Evolutionary conservation across 2,797 vertebrate genomes (phyloP), one percentile per base, ranked within the genome.

Genomic region (Bovichtus variegatus): DNA sequence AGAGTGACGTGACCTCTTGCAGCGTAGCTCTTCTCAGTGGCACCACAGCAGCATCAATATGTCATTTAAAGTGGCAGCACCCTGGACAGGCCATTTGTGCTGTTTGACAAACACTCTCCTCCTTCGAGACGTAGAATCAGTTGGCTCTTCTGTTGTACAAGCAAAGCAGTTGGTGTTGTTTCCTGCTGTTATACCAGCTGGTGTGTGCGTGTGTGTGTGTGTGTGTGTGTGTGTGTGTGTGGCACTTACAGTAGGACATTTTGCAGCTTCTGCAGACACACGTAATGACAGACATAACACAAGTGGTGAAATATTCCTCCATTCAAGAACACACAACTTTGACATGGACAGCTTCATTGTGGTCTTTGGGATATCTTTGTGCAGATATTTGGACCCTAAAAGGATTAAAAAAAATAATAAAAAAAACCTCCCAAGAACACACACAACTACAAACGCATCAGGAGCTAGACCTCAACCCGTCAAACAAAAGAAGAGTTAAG

Each of bases 101-200:
- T 38, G 34, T 40, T 44, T 53, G n/a, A 60, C 74, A 55, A 38
- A 80, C 46, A 18, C 64, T 47, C 16, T 27, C 19, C 72, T 60
- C 34, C 46, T 70, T 4, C 40, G 70, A 34, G 64, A 4, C 2
- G 31, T 70, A n/a, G 64, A 74, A 67, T 73, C 62, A 27, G 38
- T 40, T 34, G 46, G 25, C 29, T 53, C 40, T 3, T 75, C 19
- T 51, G 66, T 50, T 40, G 40, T 54, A 73, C 62, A 82, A 79
- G 15, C 58, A 9, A 61, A 79, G 61, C 83, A 58, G 69, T 47
- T 84, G 81, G 71, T 65, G 2, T 41, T 5, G 16, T 73, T 83
- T 81, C 77, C 73, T 82, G 77, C 71, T 82, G 78, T 80, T 78
- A 5, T 3, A 71, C 53, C 85, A 90, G 84, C 81, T 88, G 82